A percentile compares a stretch with the other conserved stretches of the same genome.
Evolutionary conservation across 2,888 invertebrate species (phyloP).

Genomic region (Lochmaea capreae): DNA sequence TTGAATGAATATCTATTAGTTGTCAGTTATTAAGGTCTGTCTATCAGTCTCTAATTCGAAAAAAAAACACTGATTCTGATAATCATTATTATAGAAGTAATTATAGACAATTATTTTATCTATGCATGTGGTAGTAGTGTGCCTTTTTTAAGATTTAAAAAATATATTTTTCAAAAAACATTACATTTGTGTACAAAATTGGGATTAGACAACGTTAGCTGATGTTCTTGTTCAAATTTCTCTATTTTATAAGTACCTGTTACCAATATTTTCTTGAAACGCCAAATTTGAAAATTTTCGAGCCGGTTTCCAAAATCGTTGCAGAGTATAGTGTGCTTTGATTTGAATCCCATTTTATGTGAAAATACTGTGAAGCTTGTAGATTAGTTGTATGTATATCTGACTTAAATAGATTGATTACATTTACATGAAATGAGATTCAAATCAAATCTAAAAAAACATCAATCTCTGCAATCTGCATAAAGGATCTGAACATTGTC

Average conservation of each 20-base stretch:
- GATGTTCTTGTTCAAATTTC: not conserved
- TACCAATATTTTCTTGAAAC: not conserved
- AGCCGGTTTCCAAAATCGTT: not conserved
- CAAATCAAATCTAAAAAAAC: not conserved
- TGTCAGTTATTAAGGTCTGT: slow-evolving; percentile 58
- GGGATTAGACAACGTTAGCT: not conserved
- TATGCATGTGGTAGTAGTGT: slow-evolving; percentile 18
- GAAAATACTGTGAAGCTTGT: not conserved
- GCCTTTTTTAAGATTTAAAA: slow-evolving; percentile 20
- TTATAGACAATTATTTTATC: slow-evolving; percentile 6
- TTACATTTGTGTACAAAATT: slow-evolving; percentile 1
- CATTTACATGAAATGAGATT: not conserved
- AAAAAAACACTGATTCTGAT: slow-evolving; percentile 14
- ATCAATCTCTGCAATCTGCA: not conserved
- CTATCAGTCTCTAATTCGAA: slow-evolving; percentile 17
- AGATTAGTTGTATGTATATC: not conserved
- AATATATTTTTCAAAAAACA: slow-evolving; percentile 10
- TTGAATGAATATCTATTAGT: slow-evolving; percentile 58
- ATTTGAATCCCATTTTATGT: not conserved
- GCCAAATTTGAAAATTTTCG: too few species aligned
- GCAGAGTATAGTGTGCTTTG: not conserved
- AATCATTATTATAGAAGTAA: slow-evolving; percentile 16
- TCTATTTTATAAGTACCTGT: not conserved
- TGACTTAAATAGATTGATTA: not conserved
- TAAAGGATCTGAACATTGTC: not conserved